phyloP scores from a whole-genome alignment of 2,797 vertebrate species.

The Macropus fuliginosus region DNA sequence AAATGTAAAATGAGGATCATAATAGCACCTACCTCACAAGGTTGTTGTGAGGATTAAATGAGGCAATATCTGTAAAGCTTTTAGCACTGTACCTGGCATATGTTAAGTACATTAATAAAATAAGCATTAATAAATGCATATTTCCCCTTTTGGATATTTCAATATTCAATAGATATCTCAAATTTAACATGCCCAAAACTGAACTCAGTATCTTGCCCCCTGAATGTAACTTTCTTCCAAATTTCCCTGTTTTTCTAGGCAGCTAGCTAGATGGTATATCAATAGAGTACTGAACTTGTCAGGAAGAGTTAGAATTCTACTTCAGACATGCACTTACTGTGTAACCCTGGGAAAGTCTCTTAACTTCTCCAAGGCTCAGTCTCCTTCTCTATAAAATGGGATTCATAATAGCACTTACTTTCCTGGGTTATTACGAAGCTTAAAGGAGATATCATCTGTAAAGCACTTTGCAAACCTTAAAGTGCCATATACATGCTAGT shows the following conservation, averaged over 20 bases:
- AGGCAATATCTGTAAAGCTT: neutral
- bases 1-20: neutral
- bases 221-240: neutral
- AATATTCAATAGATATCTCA: neutral
- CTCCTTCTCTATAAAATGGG: neutral
- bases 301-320: neutral
- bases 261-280: neutral
- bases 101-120: neutral
- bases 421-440: neutral
- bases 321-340: neutral
- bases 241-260: neutral
- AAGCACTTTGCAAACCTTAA: neutral
- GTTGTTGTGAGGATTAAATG: slow-evolving; percentile 36
- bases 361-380: neutral
- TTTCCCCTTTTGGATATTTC: neutral
- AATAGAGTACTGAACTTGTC: neutral
- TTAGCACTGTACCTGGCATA: neutral
- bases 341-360: neutral
- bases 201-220: neutral
- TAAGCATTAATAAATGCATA: neutral
- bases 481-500: neutral
- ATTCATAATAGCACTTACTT: neutral
- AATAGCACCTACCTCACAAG: neutral
- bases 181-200: neutral
- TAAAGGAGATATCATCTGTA: neutral